These are phyloP conservation scores for Melangyna quadrimaculata DNA, from an alignment of 2,888 invertebrate genomes.

Conservation along the genomic window DNA sequence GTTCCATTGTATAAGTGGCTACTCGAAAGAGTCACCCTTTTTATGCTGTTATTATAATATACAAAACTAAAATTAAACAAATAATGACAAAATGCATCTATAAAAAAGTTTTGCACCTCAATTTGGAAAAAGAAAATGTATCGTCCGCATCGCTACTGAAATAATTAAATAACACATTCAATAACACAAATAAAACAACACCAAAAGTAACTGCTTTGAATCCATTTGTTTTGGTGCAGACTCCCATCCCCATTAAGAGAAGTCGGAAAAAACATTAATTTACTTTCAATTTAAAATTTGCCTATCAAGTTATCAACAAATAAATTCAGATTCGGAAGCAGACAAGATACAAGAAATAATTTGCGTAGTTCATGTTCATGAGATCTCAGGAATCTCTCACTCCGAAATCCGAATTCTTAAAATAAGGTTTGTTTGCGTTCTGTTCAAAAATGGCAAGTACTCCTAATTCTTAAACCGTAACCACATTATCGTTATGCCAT, in stretches of 20 bases:
- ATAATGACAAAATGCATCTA: not conserved
- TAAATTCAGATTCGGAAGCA: conserved; percentile 26
- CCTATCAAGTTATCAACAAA: conserved; percentile 56
- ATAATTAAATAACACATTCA: conserved; percentile 78
- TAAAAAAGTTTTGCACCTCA: conserved; percentile 75
- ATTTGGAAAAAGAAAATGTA: conserved; percentile 76
- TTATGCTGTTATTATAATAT: conserved; percentile 40
- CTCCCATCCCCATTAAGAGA: conserved; percentile 73
- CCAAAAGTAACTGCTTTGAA: conserved; percentile 76
- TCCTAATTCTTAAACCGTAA: not conserved
- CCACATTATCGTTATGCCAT: not conserved
- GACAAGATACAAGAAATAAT: not conserved
- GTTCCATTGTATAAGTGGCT: conserved; percentile 35
- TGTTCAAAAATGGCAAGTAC: not conserved
- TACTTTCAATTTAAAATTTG: conserved; percentile 35
- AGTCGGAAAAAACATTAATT: conserved; percentile 64
- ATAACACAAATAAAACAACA: conserved; percentile 76
- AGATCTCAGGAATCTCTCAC: not conserved
- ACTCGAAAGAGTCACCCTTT: conserved; percentile 28
- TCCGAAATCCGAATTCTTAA: not conserved
- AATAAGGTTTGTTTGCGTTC: not conserved
- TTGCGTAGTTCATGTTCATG: not conserved
- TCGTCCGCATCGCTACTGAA: conserved; percentile 76
- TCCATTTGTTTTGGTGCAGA: conserved; percentile 74
- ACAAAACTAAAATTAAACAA: conserved; percentile 27